phyloP scores from a whole-genome alignment of 2,888 invertebrate genomes.

The Andrena minutula region DNA sequence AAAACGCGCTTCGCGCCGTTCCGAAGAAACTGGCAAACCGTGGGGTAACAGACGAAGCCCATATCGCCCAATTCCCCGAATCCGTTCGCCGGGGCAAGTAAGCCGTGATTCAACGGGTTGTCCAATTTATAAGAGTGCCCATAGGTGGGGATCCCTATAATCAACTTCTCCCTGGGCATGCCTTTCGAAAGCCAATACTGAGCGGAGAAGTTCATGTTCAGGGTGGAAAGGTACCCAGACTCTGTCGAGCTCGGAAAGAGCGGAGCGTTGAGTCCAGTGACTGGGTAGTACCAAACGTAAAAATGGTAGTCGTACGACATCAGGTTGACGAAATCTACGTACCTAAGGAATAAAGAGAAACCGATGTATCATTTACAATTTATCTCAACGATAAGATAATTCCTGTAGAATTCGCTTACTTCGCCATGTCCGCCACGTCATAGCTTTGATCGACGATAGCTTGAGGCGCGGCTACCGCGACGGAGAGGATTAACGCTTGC shows the following conservation, averaged over 20 bases:
- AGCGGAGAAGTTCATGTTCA: conserved; percentile 94
- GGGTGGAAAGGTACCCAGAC: conserved; percentile 88
- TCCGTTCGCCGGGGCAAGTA: conserved; percentile 90
- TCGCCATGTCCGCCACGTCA: conserved; percentile 91
- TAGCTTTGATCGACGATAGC: conserved; percentile 92
- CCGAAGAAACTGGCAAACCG: conserved; percentile 89
- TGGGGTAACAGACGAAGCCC: conserved; percentile 91
- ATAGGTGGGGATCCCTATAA: conserved; percentile 95
- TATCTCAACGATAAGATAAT: background rate
- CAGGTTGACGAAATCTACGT: conserved; percentile 94
- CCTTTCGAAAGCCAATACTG: conserved; percentile 91
- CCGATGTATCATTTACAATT: too few species aligned
- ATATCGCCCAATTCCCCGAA: conserved; percentile 88
- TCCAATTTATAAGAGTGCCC: conserved; percentile 90
- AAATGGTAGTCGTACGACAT: conserved; percentile 97
- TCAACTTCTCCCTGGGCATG: conserved; percentile 91
- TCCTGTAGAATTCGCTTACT: conserved; percentile 85
- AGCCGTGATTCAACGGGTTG: conserved; percentile 88
- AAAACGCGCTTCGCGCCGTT: conserved; percentile 87
- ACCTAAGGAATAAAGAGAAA: conserved; percentile 83
- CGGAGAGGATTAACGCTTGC: conserved; percentile 88
- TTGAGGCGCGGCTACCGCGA: conserved; percentile 93
- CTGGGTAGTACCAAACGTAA: conserved; percentile 90
- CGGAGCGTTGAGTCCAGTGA: conserved; percentile 94
- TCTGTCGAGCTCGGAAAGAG: conserved; percentile 88